phyloP scores from a whole-genome alignment of 2,888 invertebrate species.

The Tetanocera ferruginea region DNA sequence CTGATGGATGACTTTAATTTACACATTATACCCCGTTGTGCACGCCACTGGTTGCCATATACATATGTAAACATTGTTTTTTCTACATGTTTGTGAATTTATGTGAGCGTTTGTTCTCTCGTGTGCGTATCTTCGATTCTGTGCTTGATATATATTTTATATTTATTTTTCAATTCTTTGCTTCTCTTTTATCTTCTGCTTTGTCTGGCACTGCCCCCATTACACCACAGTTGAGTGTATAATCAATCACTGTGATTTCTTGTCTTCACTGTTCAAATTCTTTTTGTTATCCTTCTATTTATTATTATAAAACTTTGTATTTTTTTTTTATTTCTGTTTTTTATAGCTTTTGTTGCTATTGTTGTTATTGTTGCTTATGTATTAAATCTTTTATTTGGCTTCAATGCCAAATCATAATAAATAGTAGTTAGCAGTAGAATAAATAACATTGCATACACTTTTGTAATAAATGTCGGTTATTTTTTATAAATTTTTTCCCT shows the following conservation, averaged over 20 bases:
- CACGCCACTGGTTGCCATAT: neutral
- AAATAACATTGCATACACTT: neutral
- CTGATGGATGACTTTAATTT: too few relatives aligned
- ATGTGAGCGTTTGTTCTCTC: neutral
- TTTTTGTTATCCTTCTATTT: neutral
- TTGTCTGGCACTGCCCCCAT: slow-evolving; percentile 42
- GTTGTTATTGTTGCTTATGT: neutral
- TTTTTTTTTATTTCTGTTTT: neutral
- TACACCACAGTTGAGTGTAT: slow-evolving; percentile 56
- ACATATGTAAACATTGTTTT: neutral
- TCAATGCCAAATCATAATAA: neutral
- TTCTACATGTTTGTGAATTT: neutral
- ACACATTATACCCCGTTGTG: neutral
- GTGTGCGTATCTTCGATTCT: slow-evolving; percentile 24
- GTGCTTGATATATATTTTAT: slow-evolving; percentile 50
- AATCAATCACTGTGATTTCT: slow-evolving; percentile 66
- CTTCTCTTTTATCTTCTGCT: neutral
- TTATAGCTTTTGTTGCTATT: neutral
- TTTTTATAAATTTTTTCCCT: neutral
- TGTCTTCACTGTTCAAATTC: slow-evolving; percentile 17
- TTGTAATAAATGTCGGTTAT: neutral
- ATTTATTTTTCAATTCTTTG: slow-evolving; percentile 34
- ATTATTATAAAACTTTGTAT: neutral
- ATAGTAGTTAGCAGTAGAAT: neutral
- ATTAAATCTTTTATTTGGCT: neutral